A percentile compares a stretch with the other conserved stretches of the same genome.
phyloP scores from a whole-genome alignment of 2,113 vertebrate species.

The Suncus etruscus region DNA sequence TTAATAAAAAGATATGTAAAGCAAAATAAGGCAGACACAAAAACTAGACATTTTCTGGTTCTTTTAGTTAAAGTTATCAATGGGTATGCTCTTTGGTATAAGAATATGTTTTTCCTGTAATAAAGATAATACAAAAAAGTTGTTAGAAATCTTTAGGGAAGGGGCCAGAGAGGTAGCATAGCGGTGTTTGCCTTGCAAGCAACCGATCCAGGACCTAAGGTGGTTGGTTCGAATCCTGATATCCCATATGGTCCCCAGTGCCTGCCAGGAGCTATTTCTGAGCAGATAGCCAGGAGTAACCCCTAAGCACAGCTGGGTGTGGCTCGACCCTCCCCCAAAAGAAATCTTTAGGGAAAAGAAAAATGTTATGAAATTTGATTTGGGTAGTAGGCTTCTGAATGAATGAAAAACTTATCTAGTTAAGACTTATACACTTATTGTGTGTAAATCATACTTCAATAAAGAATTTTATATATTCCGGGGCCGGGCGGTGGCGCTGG shows the following conservation, averaged over 20 bases:
- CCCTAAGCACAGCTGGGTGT: no score
- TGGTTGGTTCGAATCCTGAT: no score
- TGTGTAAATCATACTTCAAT: not conserved
- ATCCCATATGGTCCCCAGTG: no score
- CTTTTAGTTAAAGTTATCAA: not conserved
- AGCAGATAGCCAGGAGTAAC: no score
- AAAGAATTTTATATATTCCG: not conserved
- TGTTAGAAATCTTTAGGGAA: not conserved
- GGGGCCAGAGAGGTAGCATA: no score
- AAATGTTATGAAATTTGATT: conserved; percentile 23
- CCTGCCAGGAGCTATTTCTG: no score
- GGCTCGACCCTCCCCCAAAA: no score
- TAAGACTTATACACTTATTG: conserved; percentile 7
- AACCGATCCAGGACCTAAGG: no score
- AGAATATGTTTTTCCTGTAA: conserved; percentile 14
- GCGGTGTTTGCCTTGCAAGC: no score
- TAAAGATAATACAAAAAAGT: not conserved
- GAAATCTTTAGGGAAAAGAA: not conserved
- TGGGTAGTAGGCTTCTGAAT: not conserved
- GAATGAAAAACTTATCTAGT: not conserved
- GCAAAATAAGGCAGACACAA: conserved; percentile 47
- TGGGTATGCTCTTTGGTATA: not conserved
- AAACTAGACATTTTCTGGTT: not conserved
- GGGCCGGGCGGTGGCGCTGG: no score
- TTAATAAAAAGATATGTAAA: not conserved